phyloP scores from a whole-genome alignment of 2,888 invertebrate species.

The Xestia sexstrigata region DNA sequence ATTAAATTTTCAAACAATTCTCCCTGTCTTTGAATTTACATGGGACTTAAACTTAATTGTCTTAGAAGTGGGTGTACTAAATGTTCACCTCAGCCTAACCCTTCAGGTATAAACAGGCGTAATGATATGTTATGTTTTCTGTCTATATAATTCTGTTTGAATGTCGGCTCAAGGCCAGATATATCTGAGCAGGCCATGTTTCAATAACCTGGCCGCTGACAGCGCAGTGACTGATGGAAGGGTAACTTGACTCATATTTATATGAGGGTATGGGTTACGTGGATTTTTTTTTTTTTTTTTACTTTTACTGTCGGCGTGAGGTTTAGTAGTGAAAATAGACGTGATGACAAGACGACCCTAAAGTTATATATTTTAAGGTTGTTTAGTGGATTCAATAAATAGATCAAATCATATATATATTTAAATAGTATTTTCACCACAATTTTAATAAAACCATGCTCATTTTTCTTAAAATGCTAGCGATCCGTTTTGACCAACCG shows the following conservation, averaged over 20 bases:
- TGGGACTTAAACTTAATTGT: too few relatives aligned
- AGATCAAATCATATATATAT: not conserved
- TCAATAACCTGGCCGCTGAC: slow-evolving; percentile 58
- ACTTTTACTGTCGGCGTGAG: not conserved
- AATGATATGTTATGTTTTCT: not conserved
- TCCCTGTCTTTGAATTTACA: not conserved
- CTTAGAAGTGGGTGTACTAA: not conserved
- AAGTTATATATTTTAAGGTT: not conserved
- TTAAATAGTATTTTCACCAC: not conserved
- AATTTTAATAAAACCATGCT: not conserved
- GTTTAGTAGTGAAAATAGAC: not conserved
- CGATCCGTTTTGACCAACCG: not conserved
- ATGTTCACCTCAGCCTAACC: not conserved
- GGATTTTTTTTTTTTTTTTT: not conserved
- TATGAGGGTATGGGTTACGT: not conserved
- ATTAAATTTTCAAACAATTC: not conserved
- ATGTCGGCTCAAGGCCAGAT: slow-evolving; percentile 25
- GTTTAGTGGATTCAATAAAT: not conserved
- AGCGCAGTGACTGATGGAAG: slow-evolving; percentile 55
- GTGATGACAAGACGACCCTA: not conserved
- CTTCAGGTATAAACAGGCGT: not conserved
- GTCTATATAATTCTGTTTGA: slow-evolving; percentile 16
- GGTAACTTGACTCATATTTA: slow-evolving; percentile 38
- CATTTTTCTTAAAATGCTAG: not conserved
- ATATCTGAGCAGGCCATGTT: slow-evolving; percentile 55